Percentiles rank a stretch among this genome's conserved stretches.
Conservation (phyloP, 2,888 invertebrate species). For the Cylloceria caligata region DNA sequence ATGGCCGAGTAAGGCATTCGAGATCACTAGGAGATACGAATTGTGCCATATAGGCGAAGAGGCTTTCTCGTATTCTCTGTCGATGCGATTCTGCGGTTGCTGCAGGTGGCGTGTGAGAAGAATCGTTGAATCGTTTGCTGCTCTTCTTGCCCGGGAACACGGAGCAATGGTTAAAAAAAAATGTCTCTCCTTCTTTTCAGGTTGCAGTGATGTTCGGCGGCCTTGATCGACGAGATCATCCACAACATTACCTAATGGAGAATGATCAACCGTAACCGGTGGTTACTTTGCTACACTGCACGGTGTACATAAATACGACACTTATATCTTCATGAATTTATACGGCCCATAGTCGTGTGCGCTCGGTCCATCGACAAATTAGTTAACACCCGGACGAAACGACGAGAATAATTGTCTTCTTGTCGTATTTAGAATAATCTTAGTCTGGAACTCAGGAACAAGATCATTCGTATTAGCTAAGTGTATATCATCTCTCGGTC, state of each 20-base stretch:
- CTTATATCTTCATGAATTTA: background rate
- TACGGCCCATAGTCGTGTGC: slow-evolving; percentile 1
- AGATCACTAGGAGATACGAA: slow-evolving; percentile 16
- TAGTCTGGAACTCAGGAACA: no score
- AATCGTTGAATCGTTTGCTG: slow-evolving; percentile 22
- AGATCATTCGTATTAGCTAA: no score
- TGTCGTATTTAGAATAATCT: no score
- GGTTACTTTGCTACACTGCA: background rate
- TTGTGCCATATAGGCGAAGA: slow-evolving; percentile 18
- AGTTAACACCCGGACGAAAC: background rate
- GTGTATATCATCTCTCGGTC: no score
- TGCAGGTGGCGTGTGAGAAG: slow-evolving; percentile 26
- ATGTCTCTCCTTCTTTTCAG: background rate
- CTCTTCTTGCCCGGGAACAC: background rate
- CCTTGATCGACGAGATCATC: slow-evolving; percentile 45
- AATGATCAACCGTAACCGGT: slow-evolving; percentile 47
- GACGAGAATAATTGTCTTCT: background rate
- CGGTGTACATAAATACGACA: slow-evolving; percentile 1
- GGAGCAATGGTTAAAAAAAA: slow-evolving; percentile 13
- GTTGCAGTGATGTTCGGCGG: slow-evolving; percentile 23
- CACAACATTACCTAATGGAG: slow-evolving; percentile 58
- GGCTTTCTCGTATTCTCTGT: slow-evolving; percentile 6
- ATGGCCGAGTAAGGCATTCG: slow-evolving; percentile 20
- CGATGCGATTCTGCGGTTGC: background rate
- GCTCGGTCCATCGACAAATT: background rate